phyloP scores from a whole-genome alignment of 1,140 invertebrate species.

The Sycophila sp. region DNA sequence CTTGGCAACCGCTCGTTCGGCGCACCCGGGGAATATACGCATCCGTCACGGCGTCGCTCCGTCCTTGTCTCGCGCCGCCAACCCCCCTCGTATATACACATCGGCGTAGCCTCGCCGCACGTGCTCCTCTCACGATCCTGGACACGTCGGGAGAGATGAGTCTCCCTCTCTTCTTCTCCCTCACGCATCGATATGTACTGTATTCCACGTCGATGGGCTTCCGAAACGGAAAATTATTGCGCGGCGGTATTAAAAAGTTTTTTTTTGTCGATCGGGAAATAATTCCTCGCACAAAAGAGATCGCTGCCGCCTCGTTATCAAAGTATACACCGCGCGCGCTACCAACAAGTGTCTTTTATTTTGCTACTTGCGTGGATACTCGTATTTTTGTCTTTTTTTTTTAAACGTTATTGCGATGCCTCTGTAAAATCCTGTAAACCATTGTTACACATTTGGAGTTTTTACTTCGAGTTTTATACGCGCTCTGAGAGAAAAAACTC shows the following conservation, averaged over 20 bases:
- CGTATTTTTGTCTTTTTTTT: no score
- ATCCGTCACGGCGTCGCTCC: conserved; percentile 31
- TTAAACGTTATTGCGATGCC: no score
- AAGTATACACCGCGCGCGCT: no score
- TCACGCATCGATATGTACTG: no score
- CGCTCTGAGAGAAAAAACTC: no score
- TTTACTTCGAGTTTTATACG: no score
- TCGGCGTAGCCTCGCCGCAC: not conserved
- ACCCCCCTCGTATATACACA: not conserved
- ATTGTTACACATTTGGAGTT: no score
- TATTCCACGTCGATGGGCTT: not conserved
- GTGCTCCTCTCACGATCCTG: not conserved
- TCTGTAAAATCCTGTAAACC: no score
- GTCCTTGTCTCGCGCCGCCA: not conserved
- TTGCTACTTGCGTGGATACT: no score
- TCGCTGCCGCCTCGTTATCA: not conserved
- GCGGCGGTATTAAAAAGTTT: conserved; percentile 23
- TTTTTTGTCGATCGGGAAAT: not conserved
- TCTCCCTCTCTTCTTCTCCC: not conserved
- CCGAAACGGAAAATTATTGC: conserved; percentile 38
- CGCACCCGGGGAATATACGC: not conserved
- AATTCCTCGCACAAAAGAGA: not conserved
- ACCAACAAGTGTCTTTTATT: no score
- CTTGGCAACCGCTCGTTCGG: conserved; percentile 11
- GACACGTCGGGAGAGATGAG: not conserved